Evolutionary conservation across 1,140 invertebrate species (phyloP).

Genomic region (Lordiphosa mommai): DNA sequence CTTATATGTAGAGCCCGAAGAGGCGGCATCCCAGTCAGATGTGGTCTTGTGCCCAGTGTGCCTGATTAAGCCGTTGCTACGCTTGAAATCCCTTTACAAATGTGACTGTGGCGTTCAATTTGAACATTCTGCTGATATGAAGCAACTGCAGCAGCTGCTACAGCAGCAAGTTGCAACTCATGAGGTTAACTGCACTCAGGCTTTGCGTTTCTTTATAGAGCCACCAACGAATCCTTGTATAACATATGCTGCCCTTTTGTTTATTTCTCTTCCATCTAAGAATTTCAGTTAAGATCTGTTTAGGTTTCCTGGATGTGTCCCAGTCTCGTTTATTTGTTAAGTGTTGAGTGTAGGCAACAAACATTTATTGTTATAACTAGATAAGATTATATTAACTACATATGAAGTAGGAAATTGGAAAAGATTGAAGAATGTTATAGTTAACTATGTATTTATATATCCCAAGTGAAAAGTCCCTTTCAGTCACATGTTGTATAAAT

Average conservation of each 20-base stretch:
- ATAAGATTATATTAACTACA: too few species aligned
- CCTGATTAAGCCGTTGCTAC: constrained; percentile 27
- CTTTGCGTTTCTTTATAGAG: constrained; percentile 61
- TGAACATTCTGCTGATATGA: constrained; percentile 31
- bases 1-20: constrained; percentile 35
- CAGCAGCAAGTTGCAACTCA: constrained; percentile 40
- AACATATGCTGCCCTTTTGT: constrained; percentile 71
- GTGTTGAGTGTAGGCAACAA: not conserved
- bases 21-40: not conserved
- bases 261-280: constrained; percentile 58
- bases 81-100: constrained; percentile 6
- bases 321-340: constrained; percentile 5
- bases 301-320: constrained; percentile 20
- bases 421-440: too few species aligned
- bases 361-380: not conserved
- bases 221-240: constrained; percentile 31
- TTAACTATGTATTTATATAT: too few species aligned
- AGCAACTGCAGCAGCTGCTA: constrained; percentile 21
- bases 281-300: not conserved
- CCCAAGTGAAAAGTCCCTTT: too few species aligned
- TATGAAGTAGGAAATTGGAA: too few species aligned
- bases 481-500: too few species aligned
- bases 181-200: constrained; percentile 48
- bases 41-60: constrained; percentile 61
- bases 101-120: constrained; percentile 52